Conservation (phyloP, 1,140 invertebrate species). For the Zophobas atratus region DNA sequence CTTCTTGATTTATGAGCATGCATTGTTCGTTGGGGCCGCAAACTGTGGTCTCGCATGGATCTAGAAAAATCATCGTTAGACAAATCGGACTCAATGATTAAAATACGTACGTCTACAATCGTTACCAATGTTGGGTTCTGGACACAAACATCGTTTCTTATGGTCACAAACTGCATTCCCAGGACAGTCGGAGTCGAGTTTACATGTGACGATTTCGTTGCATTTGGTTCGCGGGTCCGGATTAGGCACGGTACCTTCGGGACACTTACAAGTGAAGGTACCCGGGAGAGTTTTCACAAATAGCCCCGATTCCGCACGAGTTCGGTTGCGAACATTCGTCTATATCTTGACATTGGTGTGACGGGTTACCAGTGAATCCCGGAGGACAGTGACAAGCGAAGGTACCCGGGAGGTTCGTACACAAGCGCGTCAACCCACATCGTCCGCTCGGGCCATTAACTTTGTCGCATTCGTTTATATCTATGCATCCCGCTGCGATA, state of each 20-base stretch:
- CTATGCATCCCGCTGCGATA: conserved; percentile 89
- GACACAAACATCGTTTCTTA: conserved; percentile 86
- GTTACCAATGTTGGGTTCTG: conserved; percentile 91
- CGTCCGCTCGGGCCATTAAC: conserved; percentile 83
- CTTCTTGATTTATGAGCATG: conserved; percentile 86
- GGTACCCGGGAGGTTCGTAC: conserved; percentile 85
- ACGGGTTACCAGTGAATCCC: conserved; percentile 86
- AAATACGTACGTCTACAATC: conserved; percentile 88
- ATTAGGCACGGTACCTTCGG: conserved; percentile 84
- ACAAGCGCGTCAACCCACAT: conserved; percentile 90
- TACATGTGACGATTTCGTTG: conserved; percentile 85
- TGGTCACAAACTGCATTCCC: conserved; percentile 90
- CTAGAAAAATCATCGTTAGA: conserved; percentile 68
- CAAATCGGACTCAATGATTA: not conserved
- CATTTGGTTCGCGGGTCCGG: conserved; percentile 86
- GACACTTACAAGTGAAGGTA: conserved; percentile 85
- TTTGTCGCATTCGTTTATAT: conserved; percentile 94
- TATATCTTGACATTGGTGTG: conserved; percentile 84
- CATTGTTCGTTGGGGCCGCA: conserved; percentile 93
- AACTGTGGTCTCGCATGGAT: conserved; percentile 89
- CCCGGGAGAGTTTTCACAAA: conserved; percentile 86
- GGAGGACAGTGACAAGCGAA: conserved; percentile 85
- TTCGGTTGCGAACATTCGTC: conserved; percentile 82
- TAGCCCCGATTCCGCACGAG: conserved; percentile 84
- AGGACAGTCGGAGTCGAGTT: conserved; percentile 83